Evolutionary conservation across 2,888 invertebrate species (phyloP), one percentile per base, ranked within the genome.

Genomic region (Polyommatus iphigenia): DNA sequence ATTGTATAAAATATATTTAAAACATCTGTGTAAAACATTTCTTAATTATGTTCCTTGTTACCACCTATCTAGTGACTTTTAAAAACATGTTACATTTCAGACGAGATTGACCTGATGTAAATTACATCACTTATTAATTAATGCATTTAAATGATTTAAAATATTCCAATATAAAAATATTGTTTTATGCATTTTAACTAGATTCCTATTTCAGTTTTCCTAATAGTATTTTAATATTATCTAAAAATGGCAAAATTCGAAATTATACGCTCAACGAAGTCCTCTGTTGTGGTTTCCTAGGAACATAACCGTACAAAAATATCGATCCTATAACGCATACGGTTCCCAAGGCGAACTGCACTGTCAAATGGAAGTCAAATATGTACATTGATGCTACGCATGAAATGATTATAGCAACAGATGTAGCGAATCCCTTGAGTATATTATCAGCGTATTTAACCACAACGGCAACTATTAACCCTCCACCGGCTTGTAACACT

Each of bases 381-480:
- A 99, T 93, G 88, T 98, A 98, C 81, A 99, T 97, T 0, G 99
- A 99, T 1, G 97, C 98, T 77, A 99, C 92, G 87, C 99, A 99
- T 0, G 99, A 98, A 82, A 99, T 96, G 72, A 99, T 96, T 82
- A 99, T 99, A 7, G 99, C 99, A 78, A 99, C 95, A 0, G 99
- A 99, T 0, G 99, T 99, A 71, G 99, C 99, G 87, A 99, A 99
- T 32, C 99, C 99, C 93, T 98, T 99, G 7, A 99, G 94, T 86
- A 99, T 99, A 91, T 99, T 99, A 90, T 99, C 99, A 0, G 99
- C 99, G 90, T 99, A 99, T 94, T 99, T 99, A 46, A 99, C 99
- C 3, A 99, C 99, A 82, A 99, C 97, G 0, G 99, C 99, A 8
- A 99, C 99, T 78, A 99, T 96, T 2, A 99, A 95, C 5, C 99